These are phyloP conservation scores for Lepidochitona cinerea DNA, from an alignment of 2,888 invertebrate genomes.

Conservation along the genomic window DNA sequence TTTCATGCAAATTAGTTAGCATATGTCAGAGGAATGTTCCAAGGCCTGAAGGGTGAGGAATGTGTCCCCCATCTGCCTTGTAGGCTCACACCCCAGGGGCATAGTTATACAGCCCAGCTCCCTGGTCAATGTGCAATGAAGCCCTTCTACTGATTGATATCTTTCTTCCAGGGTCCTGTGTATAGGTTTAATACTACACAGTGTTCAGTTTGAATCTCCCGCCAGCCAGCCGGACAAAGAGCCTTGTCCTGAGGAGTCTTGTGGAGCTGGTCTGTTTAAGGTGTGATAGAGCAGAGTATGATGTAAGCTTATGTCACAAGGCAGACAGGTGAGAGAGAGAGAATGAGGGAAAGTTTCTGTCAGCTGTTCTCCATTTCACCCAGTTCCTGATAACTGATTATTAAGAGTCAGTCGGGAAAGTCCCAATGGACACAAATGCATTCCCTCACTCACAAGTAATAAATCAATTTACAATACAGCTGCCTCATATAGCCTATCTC, in stretches of 20 bases:
- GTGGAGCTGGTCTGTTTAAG: not conserved
- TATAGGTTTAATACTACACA: not conserved
- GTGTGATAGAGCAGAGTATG: not conserved
- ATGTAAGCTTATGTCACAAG: not conserved
- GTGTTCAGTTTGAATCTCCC: not conserved
- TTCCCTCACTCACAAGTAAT: too few relatives aligned
- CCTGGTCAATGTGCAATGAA: not conserved
- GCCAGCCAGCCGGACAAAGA: not conserved
- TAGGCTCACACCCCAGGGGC: not conserved
- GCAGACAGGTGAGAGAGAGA: not conserved
- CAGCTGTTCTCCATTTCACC: not conserved
- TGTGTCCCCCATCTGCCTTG: not conserved
- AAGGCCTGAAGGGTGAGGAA: not conserved
- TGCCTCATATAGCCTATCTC: too few relatives aligned
- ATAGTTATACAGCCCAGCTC: not conserved
- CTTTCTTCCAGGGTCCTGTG: not conserved
- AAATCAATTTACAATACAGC: too few relatives aligned
- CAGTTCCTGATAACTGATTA: not conserved
- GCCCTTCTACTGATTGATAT: too few relatives aligned
- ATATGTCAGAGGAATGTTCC: not conserved
- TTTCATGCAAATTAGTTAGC: not conserved
- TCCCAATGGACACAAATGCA: not conserved
- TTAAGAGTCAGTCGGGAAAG: not conserved
- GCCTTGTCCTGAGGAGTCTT: not conserved
- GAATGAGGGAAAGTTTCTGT: too few relatives aligned